Conservation (phyloP, 1,140 invertebrate genomes). For the Neoseiulus cucumeris region DNA sequence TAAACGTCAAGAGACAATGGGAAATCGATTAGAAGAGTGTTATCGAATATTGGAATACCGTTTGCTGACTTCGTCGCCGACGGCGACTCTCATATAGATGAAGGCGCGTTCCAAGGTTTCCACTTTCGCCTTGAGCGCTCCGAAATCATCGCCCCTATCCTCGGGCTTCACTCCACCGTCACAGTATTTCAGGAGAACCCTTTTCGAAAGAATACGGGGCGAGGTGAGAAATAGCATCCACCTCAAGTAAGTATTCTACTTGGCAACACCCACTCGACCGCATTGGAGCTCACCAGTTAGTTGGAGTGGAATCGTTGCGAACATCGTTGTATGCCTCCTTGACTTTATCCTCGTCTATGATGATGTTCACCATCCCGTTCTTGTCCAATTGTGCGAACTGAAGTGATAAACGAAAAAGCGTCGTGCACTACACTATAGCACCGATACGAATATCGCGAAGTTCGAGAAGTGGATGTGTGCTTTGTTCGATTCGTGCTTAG, state of each 20-base stretch:
- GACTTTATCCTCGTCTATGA: slow-evolving; percentile 2
- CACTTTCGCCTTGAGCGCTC: neutral
- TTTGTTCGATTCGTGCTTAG: no score
- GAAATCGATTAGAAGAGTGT: no score
- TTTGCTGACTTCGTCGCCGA: neutral
- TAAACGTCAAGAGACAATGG: no score
- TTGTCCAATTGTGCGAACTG: slow-evolving; percentile 7
- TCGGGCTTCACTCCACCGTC: neutral
- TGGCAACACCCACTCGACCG: no score
- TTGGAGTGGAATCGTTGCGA: neutral
- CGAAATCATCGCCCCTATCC: neutral
- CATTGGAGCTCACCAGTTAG: neutral
- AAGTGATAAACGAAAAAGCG: neutral
- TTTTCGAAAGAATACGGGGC: neutral
- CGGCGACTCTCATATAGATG: neutral
- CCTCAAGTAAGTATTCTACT: no score
- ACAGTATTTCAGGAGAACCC: neutral
- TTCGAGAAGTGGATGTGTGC: no score
- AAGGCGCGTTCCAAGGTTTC: neutral
- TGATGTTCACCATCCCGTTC: neutral
- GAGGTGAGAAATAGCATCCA: no score
- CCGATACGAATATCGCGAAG: no score
- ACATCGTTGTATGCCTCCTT: neutral
- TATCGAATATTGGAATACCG: no score
- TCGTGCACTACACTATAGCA: no score